Evolutionary conservation across 2,797 vertebrate genomes (phyloP).

Genomic region (Labroides dimidiatus): DNA sequence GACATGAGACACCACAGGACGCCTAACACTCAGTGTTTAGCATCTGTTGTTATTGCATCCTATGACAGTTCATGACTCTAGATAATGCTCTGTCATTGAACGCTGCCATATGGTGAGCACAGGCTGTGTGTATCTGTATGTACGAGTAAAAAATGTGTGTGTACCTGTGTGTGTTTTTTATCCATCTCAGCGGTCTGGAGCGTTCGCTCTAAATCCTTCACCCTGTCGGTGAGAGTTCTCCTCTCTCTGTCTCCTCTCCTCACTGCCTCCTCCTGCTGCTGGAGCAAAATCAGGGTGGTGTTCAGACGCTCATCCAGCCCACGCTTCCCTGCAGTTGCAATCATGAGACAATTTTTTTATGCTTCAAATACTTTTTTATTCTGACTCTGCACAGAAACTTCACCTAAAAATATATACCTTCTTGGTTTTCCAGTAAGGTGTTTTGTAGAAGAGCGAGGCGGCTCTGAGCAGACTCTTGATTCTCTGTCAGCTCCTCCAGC

Average conservation of each 20-base stretch:
- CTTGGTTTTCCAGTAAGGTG: conserved; percentile 85
- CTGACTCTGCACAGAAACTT: neutral
- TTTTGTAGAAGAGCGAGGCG: conserved; percentile 86
- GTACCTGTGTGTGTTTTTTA: conserved; percentile 86
- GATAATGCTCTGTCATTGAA: conserved; percentile 24
- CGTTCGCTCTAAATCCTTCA: conserved; percentile 85
- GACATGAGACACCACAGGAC: conserved; percentile 34
- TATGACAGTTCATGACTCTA: conserved; percentile 10
- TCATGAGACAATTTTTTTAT: conserved; percentile 5
- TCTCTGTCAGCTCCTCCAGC: conserved; percentile 83
- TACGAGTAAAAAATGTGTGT: conserved; percentile 8
- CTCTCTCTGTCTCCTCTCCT: conserved; percentile 86
- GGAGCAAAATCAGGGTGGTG: conserved; percentile 83
- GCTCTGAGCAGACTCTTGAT: conserved; percentile 78
- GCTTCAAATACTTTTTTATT: neutral
- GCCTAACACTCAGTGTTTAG: conserved; percentile 25
- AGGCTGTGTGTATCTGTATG: conserved; percentile 7
- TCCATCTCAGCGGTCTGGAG: conserved; percentile 81
- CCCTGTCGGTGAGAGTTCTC: conserved; percentile 81
- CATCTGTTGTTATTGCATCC: conserved; percentile 73
- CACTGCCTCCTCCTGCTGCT: conserved; percentile 87
- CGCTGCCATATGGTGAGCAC: conserved; percentile 60
- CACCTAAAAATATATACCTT: conserved; percentile 78
- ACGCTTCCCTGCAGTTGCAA: conserved; percentile 81
- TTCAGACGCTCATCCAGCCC: conserved; percentile 82